Evolutionary conservation across 2,888 invertebrate species (phyloP).

Genomic region (Macrosiphum euphorbiae): DNA sequence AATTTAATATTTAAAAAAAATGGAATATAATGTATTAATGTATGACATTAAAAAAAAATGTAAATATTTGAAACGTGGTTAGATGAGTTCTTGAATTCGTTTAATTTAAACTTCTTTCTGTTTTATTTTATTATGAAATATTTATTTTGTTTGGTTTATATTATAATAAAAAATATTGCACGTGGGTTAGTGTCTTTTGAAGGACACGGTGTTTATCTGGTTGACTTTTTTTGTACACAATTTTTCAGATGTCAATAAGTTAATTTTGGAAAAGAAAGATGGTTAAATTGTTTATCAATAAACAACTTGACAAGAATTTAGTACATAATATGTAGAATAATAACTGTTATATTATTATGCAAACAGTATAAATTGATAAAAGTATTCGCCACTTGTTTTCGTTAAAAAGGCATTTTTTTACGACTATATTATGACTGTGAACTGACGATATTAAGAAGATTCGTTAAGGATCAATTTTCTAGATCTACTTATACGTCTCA

Average conservation of each 20-base stretch:
- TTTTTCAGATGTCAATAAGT: background rate
- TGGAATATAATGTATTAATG: background rate
- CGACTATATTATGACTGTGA: background rate
- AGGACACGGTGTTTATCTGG: background rate
- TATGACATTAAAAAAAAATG: background rate
- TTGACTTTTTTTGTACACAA: background rate
- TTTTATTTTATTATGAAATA: background rate
- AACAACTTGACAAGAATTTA: background rate
- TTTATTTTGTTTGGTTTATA: background rate
- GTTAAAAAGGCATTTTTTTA: background rate
- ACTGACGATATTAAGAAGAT: background rate
- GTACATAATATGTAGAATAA: background rate
- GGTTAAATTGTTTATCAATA: background rate
- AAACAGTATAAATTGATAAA: background rate
- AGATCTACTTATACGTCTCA: background rate
- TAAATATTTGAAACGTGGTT: background rate
- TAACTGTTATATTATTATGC: background rate
- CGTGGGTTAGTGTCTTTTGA: background rate
- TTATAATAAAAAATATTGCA: background rate
- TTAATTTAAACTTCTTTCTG: background rate
- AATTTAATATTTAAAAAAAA: background rate
- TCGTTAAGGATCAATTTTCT: background rate
- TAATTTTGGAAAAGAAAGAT: background rate
- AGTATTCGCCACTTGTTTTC: background rate
- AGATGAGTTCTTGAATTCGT: background rate